Base-by-base conservation (phyloP, 2,797 vertebrate genomes). In the Prunella strophiata region DNA sequence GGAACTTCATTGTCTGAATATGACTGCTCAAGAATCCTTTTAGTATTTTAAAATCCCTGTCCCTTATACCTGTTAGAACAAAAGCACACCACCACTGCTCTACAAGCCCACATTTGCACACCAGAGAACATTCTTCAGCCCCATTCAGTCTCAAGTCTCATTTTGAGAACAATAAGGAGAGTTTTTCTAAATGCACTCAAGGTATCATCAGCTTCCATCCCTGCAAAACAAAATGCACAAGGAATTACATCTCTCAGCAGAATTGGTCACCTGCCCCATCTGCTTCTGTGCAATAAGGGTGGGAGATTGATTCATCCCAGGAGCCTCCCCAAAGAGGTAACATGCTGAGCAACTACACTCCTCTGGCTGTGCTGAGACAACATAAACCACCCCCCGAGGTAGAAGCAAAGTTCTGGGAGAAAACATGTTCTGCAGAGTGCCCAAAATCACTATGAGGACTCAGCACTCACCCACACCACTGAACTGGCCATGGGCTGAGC, bases 401-500 rank as follows among this genome's bases (percentile, higher is more conserved):
- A 79, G 38, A 85, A 63, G 36, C 16, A 83, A 83, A 82, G 34
- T 2, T 3, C 30, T 42, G 21, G 16, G 15, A 18, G 32, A 61
- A 65, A 73, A 51, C 32, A 25, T 0, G 0, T 32, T 87, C 27
- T 70, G 25, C 43, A 55, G 59, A 67, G 16, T 36, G 52, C 42
- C 30, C 26, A 57, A 2, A 15, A 59, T 3, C 48, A 43, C 30
- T 17, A 18, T 0, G 1, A 70, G 34, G 29, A 62, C 25, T 43
- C 34, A 12, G 66, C 1, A 2, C n/a, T 34, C 48, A 51, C 3
- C 15, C 48, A 57, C 0, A 0, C 23, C 61, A 45, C 38, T 27
- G 55, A 89, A 62, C 18, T 26, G 25, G 25, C 15, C 38, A 55
- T 3, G 16, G 25, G 45, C 29, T 34, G 13, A 65, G 13, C 27